Evolutionary conservation across 2,113 vertebrate species (phyloP), one percentile per base, ranked within the genome.

Genomic region (Dendrocopos noguchii): DNA sequence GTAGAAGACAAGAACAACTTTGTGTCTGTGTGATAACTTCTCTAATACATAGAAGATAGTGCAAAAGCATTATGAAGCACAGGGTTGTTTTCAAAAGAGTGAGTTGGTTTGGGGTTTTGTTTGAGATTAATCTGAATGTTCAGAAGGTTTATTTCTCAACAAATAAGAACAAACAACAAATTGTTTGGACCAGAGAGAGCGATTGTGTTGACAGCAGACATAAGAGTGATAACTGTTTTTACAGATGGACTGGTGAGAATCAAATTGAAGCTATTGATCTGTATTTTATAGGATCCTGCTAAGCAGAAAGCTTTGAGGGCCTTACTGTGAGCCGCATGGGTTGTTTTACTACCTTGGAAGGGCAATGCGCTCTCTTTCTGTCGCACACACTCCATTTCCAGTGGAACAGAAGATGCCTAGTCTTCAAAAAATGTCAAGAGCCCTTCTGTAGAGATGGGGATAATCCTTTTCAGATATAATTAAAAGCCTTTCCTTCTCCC

Each of bases 241-340:
- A 72, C 93, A 96, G 90, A 95, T 91, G 93, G 90, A 90, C 90
- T 96, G 59, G 90, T 88, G 88, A 90, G 86, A 96, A 95, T 94
- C 73, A 93, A 95, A 93, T 57, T 95, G 80, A 88, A 95, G 53
- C 24, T 93, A 95, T 93, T 96, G 92, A 96, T 95, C 90, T 91
- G 86, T 90, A 94, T 93, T 88, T 91, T 90, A 70, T 31, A 94
- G 60, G 47, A 93, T 93, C 74, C 33, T 81, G 77, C 83, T 90
- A 88, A 95, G 86, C 76, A 91, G 90, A 95, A 93, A 94, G 53
- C 66, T 86, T 79, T 86, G 88, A 79, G 77, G 85, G 68, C 65
- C 83, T 88, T 80, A 73, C 80, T 73, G 80, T 95, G 83, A 95
- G 88, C 83, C 91, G 61, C 50, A 18, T 57, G 70, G 93, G 83